These are phyloP conservation scores for Cricetomys ansorgei DNA, from an alignment of 2,113 vertebrate genomes.

Conservation along the genomic window DNA sequence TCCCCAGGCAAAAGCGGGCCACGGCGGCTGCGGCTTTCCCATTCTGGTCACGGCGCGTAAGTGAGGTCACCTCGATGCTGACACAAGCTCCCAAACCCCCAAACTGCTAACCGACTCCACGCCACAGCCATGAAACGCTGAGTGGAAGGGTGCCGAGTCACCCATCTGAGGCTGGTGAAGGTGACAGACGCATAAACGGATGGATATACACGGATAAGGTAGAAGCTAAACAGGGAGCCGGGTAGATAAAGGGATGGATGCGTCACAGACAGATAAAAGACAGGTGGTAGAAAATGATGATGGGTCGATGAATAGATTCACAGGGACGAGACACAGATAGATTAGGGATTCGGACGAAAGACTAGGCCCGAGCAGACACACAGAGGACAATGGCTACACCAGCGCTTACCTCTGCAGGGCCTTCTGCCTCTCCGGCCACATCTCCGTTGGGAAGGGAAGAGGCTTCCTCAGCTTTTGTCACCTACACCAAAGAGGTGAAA, in stretches of 20 bases:
- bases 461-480: conserved; percentile 61
- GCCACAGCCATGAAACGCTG: neutral
- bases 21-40: neutral
- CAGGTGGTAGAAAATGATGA: neutral
- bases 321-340: no score
- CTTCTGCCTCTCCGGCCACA: conserved; percentile 61
- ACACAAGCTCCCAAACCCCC: no score
- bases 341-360: no score
- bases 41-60: rapidly evolving
- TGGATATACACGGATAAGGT: neutral
- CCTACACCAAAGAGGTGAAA: conserved; percentile 64
- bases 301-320: neutral
- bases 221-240: no score
- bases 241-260: rapidly evolving
- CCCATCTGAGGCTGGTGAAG: neutral
- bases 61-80: neutral
- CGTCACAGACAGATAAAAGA: neutral
- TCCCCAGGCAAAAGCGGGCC: neutral
- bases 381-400: neutral
- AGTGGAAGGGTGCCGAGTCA: neutral
- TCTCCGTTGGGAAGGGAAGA: conserved; percentile 73
- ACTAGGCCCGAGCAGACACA: neutral
- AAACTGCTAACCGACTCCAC: neutral
- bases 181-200: neutral
- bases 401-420: conserved; percentile 67